Evolutionary conservation across 2,113 vertebrate genomes (phyloP), one percentile per base, ranked within the genome.

Genomic region (Gila orcuttii): DNA sequence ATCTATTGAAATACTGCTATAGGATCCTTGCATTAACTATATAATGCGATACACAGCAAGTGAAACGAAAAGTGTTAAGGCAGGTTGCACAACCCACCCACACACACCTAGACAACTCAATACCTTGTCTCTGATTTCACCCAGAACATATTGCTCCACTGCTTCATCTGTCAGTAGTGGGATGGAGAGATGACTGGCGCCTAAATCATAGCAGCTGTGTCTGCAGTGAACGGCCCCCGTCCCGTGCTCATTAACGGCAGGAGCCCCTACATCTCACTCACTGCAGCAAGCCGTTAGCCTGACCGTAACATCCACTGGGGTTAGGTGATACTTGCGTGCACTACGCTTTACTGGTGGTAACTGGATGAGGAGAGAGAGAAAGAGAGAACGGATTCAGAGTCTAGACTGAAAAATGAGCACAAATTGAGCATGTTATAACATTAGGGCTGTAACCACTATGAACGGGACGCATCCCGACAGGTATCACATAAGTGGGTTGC

Each of bases 141-240:
- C 82, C 68, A 42, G 84, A 77, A 89, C 88, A 83, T 85, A 82
- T 45, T 75, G 82, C 73, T 73, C 68, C 73, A 68, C 39, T n/a
- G 62, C 79, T 33, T 45, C 68, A 79, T 89, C 85, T 78, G 85
- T 83, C 55, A 25, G 31, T 52, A 59, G 57, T 68, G 31, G 78
- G 55, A 78, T n/a, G 62, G 28, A 75, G 83, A 79, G 82, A 64
- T 77, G 77, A 45, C 88, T 87, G 88, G 88, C 85, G 88, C 88
- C 88, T 85, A 80, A 85, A 69, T 45, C 60, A 33, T 62, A 87
- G 81, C 88, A 87, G 88, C 82, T 87, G 85, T 66, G 71, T 86
- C 69, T 85, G 78, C 28, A 79, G n/a, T 64, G 71, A 68, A 52
- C 64, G 33, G 64, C 74, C 75, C 75, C 79, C 47, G 8, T 42